Evolutionary conservation across 2,797 vertebrate genomes (phyloP).

Genomic region (Mastacembelus armatus): DNA sequence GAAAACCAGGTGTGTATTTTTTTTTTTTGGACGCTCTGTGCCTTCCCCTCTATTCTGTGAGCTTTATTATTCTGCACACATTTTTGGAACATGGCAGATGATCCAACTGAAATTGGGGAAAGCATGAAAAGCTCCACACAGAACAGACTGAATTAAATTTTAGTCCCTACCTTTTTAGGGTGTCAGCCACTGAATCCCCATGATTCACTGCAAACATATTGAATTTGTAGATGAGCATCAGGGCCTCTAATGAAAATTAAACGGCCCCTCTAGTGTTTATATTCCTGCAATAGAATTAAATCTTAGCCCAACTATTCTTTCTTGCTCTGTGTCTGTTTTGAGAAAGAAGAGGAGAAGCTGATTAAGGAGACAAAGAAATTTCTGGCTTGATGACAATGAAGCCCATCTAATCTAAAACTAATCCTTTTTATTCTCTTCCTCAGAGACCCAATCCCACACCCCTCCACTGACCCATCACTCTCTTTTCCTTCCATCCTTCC

Average conservation of each 20-base stretch:
- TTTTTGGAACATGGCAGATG: not conserved
- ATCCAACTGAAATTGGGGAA: not conserved
- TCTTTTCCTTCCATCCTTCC: conserved; percentile 18
- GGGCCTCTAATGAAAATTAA: conserved; percentile 56
- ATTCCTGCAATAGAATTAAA: conserved; percentile 44
- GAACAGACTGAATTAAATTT: not conserved
- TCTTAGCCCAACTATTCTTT: conserved; percentile 36
- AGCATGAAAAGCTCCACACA: not conserved
- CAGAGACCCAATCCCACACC: conserved; percentile 35
- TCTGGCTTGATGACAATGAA: conserved; percentile 53
- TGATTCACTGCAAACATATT: conserved; percentile 38
- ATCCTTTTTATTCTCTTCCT: conserved; percentile 58
- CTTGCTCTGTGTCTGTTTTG: conserved; percentile 38
- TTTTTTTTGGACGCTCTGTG: not conserved
- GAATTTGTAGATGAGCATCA: conserved; percentile 50
- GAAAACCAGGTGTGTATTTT: not conserved
- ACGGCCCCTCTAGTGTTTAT: conserved; percentile 50
- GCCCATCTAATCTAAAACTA: conserved; percentile 64
- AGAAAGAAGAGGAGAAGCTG: conserved; percentile 31
- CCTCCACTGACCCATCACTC: conserved; percentile 29
- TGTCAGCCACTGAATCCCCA: not conserved
- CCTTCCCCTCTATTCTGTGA: not conserved
- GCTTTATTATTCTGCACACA: not conserved
- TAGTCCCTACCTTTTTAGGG: not conserved
- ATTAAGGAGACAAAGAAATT: conserved; percentile 60